Base-by-base conservation (phyloP, 2,888 invertebrate species). In the Sicus ferrugineus region DNA sequence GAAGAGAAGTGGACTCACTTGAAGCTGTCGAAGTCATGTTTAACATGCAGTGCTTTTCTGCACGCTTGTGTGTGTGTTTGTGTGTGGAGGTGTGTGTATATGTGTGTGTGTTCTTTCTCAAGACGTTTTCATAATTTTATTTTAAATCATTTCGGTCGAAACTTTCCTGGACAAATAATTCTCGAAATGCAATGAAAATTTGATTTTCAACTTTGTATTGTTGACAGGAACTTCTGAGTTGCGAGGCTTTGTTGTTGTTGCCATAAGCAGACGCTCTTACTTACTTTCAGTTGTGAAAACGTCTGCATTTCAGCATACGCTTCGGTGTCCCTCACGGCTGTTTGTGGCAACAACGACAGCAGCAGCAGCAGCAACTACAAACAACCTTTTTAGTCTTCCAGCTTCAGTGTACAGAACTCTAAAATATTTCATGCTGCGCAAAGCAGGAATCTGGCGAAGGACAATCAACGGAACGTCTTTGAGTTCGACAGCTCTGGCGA, bases 111-210 rank as follows among this genome's bases (percentile, higher is more conserved):
- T 46, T 56, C 28, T 23, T 50, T 9, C n/a, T 48, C 21, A 59
- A 50, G 59, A 34, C 56, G 30, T 31, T 48, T 67, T 48, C 31
- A 59, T 31, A 58, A 67, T 48, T 67, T 59, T 48, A n/a, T n/a
- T 54, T 50, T 34, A 68, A 68, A 68, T 59, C 61, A 61, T 61
- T 59, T 61, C 38, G 42, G 21, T 31, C 23, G 59, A 31, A 72
- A 71, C 73, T 71, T 72, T 64, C 72, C 69, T 72, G 69, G 70
- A 67, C 75, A 75, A 73, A 73, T 73, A 71, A 75, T 72, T 72
- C 72, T 69, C 72, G 73, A 75, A 75, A 72, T 72, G 73, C 73
- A 73, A 69, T 67, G 69, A 67, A 69, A 72, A 72, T 70, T 72
- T 72, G 70, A 72, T 72, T 72, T 71, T 72, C 52, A 31, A 64